phyloP scores from a whole-genome alignment of 2,113 vertebrate species.

The Salvelinus namaycush region DNA sequence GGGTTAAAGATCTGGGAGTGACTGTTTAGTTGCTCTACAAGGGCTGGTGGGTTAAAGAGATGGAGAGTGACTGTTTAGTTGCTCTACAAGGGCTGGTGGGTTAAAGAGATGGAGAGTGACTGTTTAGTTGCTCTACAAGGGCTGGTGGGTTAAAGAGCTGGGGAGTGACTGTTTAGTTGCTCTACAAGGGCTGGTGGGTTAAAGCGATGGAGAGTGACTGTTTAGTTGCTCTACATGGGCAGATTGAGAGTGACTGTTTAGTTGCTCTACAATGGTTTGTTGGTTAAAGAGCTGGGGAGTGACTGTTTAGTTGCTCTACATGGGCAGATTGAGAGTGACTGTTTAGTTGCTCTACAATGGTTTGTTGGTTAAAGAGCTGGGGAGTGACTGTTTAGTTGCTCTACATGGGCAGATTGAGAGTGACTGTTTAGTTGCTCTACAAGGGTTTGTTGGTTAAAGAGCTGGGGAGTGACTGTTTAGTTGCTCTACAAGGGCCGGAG shows the following conservation, averaged over 20 bases:
- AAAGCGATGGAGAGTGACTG: neutral
- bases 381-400: neutral
- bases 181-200: neutral
- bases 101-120: neutral
- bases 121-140: neutral
- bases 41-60: neutral
- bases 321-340: neutral
- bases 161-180: neutral
- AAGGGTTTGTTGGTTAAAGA: neutral
- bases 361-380: too few species aligned
- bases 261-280: neutral
- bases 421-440: neutral
- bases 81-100: neutral
- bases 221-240: neutral
- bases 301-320: neutral
- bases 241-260: too few species aligned
- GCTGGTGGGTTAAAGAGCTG: neutral
- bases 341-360: neutral
- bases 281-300: too few species aligned
- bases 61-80: neutral
- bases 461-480: too few species aligned
- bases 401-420: neutral
- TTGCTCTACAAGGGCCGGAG: neutral
- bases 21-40: neutral
- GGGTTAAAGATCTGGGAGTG: too few species aligned